phyloP scores from a whole-genome alignment of 2,797 vertebrate genomes.

The Pipistrellus nathusii region DNA sequence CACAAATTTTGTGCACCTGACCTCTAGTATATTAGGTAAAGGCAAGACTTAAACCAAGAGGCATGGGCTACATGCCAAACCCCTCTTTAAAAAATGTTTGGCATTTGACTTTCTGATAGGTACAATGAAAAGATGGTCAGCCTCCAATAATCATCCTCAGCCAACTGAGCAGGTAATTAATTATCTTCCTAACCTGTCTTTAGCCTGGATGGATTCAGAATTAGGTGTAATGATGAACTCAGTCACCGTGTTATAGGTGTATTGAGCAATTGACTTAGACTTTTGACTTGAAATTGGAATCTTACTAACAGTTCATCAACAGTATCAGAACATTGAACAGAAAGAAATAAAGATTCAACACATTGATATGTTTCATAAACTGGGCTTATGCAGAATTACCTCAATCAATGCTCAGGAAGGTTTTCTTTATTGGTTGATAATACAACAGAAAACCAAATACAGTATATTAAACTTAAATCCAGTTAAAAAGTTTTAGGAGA shows the following conservation, averaged over 20 bases:
- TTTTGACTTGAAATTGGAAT: slow-evolving; percentile 63
- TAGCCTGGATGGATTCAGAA: slow-evolving; percentile 44
- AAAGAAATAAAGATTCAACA: slow-evolving; percentile 54
- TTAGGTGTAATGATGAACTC: slow-evolving; percentile 44
- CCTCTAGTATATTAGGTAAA: slow-evolving; percentile 27
- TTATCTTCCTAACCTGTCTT: slow-evolving; percentile 42
- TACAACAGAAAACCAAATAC: slow-evolving; percentile 29
- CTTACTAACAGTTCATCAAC: slow-evolving; percentile 45
- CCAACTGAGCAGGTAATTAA: slow-evolving; percentile 54
- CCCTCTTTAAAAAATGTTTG: background rate
- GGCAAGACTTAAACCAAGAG: slow-evolving; percentile 23
- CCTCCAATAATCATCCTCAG: slow-evolving; percentile 48
- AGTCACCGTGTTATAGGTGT: slow-evolving; percentile 52
- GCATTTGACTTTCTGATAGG: slow-evolving; percentile 32
- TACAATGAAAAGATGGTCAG: slow-evolving; percentile 22
- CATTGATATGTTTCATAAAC: slow-evolving; percentile 53
- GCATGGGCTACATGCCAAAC: slow-evolving; percentile 11
- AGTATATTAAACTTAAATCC: slow-evolving; percentile 27
- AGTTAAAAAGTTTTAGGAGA: slow-evolving; percentile 49
- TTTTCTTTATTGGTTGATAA: slow-evolving; percentile 36
- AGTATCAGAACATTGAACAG: slow-evolving; percentile 49
- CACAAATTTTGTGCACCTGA: no score
- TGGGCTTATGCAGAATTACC: slow-evolving; percentile 51
- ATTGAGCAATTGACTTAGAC: slow-evolving; percentile 50
- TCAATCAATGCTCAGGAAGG: background rate